Base-by-base conservation (phyloP, 1,140 invertebrate genomes). In the Caerostris extrusa region DNA sequence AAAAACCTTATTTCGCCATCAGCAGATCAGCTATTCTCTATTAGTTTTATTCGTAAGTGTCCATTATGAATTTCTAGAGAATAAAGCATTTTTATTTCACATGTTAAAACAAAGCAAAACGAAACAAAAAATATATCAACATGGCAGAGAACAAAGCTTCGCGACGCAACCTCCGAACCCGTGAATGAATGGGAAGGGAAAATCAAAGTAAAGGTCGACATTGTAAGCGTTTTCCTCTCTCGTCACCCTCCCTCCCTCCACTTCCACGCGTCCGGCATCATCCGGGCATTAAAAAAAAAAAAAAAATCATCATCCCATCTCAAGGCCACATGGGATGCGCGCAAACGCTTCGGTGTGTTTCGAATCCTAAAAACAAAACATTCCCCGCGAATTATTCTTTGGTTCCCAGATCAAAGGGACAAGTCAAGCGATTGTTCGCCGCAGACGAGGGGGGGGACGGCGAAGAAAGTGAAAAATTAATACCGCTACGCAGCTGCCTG, bases 281-380 rank as follows among this genome's bases (percentile, higher is more conserved):
- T 64, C 71, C 90, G 77, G 77, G 90, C 90, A 91, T 91, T 91
- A 60, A 61, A 90, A 34, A 87, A 34, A 3, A 34, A 34, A 34
- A 34, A 34, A 34, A 34, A 34, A 34, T 34, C 34, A 34, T 34
- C 34, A 34, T 34, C 34, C 34, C 34, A 19, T 34, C 50, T 77
- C 71, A 82, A 82, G 90, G 71, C 8, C 90, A 50, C 57, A 3
- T 7, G n/a, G 19, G 34, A 57, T 57, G 61, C 69, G 53, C 53
- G 71, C 71, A 10, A 19, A 19, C 71, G 82, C n/a, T 56, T 56
- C 82, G n/a, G 17, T 83, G 53, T 56, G 82, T 56, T 6, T 7
- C 55, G 82, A 83, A 83, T 77, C 50, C 14, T 77, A 77, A 77
- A 71, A 19, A n/a, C 5, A 67, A 17, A 67, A 67, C n/a, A 67